phyloP scores from a whole-genome alignment of 2,797 vertebrate genomes.

The Agapornis canus region DNA sequence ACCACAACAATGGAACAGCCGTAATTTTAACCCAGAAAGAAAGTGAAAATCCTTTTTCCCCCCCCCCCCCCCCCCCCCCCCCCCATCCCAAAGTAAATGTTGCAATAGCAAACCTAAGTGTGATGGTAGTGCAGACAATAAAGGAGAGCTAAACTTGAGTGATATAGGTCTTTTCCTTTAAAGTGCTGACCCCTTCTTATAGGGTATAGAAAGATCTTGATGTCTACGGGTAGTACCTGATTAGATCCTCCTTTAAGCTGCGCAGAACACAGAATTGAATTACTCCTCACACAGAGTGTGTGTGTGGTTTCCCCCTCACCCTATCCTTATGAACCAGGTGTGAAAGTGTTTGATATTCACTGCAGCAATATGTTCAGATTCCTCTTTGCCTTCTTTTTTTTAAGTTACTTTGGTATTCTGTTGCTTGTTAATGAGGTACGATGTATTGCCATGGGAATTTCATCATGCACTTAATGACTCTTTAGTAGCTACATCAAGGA shows the following conservation, averaged over 20 bases:
- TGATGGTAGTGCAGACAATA: not conserved
- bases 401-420: not conserved
- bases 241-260: not conserved
- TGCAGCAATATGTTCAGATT: not conserved
- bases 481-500: not conserved
- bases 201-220: not conserved
- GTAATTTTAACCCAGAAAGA: not conserved
- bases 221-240: not conserved
- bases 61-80: too few relatives aligned
- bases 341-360: not conserved
- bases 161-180: not conserved
- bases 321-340: not conserved
- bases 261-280: not conserved
- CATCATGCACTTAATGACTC: not conserved
- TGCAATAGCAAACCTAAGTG: not conserved
- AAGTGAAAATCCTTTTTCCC: not conserved
- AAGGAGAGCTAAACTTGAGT: not conserved
- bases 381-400: not conserved
- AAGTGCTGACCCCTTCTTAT: not conserved
- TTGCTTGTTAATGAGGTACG: not conserved
- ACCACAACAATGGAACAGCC: not conserved
- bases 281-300: not conserved
- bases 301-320: rapidly evolving
- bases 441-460: not conserved
- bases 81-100: not conserved